phyloP scores from a whole-genome alignment of 2,888 invertebrate genomes.

The Hololepta plana region DNA sequence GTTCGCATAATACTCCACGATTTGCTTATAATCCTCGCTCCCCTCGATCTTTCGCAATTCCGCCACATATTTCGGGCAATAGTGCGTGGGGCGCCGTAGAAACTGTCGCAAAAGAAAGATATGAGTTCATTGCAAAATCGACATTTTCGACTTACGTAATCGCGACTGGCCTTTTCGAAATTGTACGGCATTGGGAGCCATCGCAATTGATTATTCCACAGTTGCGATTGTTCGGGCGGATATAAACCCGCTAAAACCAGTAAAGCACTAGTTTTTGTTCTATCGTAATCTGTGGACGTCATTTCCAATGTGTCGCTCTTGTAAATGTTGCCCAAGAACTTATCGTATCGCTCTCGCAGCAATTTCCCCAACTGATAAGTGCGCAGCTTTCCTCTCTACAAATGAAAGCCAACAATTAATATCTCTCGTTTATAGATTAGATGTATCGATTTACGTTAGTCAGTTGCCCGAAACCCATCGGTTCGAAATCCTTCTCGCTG shows the following conservation, averaged over 20 bases:
- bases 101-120: constrained; percentile 11
- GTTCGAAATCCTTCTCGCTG: constrained; percentile 40
- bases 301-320: constrained; percentile 27
- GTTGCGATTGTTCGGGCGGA: constrained; percentile 33
- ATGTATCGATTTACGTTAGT: constrained; percentile 41
- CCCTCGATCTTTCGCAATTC: constrained; percentile 16
- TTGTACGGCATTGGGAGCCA: constrained; percentile 43
- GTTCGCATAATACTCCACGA: constrained; percentile 13
- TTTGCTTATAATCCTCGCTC: constrained; percentile 14
- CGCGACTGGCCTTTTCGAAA: constrained; percentile 15
- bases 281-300: constrained; percentile 47
- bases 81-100: constrained; percentile 18
- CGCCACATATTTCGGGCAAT: constrained; percentile 20
- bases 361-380: constrained; percentile 25
- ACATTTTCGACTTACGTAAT: constrained; percentile 16
- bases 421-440: background rate
- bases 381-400: constrained; percentile 26
- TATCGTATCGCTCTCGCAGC: constrained; percentile 24
- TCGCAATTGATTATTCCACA: constrained; percentile 28
- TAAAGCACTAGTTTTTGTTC: constrained; percentile 58
- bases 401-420: constrained; percentile 8
- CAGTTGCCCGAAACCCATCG: constrained; percentile 61
- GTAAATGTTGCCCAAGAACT: constrained; percentile 26
- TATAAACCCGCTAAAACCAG: constrained; percentile 50
- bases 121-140: background rate